Percentiles rank a stretch among this genome's conserved stretches.
Evolutionary conservation across 2,113 vertebrate species (phyloP).

Genomic region (Python bivittatus): DNA sequence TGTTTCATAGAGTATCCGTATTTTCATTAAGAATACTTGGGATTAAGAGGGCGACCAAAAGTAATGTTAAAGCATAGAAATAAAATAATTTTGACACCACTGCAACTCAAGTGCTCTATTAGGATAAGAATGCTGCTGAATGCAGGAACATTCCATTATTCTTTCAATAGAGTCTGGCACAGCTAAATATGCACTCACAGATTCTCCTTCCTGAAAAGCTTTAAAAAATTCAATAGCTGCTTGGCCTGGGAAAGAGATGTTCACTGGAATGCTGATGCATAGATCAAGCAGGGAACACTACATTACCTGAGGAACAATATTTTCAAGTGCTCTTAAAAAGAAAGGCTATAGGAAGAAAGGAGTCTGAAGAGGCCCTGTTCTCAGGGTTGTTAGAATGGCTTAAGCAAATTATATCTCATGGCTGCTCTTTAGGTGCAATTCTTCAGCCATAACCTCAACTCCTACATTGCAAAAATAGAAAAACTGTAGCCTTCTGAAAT

Average conservation of each 20-base stretch:
- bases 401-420: conserved; percentile 38
- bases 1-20: conserved; percentile 49
- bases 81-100: conserved; percentile 55
- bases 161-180: conserved; percentile 68
- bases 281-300: conserved; percentile 46
- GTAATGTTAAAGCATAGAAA: conserved; percentile 31
- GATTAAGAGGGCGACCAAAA: conserved; percentile 49
- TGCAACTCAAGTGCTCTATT: conserved; percentile 56
- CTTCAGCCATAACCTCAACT: conserved; percentile 37
- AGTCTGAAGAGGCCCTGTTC: conserved; percentile 48
- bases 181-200: conserved; percentile 56
- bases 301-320: conserved; percentile 67
- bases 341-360: conserved; percentile 42
- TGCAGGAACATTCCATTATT: conserved; percentile 68
- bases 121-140: conserved; percentile 53
- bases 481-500: conserved; percentile 63
- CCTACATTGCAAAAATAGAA: conserved; percentile 56
- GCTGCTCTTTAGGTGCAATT: conserved; percentile 45
- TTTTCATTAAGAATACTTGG: conserved; percentile 55
- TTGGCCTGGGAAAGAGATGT: conserved; percentile 66
- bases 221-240: conserved; percentile 54
- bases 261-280: conserved; percentile 59
- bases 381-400: conserved; percentile 33
- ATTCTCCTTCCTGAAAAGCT: conserved; percentile 66
- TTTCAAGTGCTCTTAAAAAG: conserved; percentile 64